Evolutionary conservation across 2,888 invertebrate species (phyloP).

Genomic region (Cephalotes varians): DNA sequence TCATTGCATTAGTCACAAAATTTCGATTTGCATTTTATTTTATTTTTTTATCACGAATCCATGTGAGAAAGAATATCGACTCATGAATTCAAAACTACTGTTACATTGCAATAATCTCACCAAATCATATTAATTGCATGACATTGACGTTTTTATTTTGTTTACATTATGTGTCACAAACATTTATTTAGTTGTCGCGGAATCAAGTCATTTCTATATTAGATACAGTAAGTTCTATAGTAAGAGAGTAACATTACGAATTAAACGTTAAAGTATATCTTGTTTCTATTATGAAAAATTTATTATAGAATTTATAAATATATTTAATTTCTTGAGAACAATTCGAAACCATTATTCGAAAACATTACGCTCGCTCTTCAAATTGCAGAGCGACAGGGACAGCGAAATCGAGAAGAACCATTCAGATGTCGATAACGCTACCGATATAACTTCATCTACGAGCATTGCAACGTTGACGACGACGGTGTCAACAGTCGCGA

Average conservation of each 20-base stretch:
- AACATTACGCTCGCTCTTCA: background rate
- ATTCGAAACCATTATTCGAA: background rate
- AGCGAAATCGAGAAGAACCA: conserved; percentile 85
- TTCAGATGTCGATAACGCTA: conserved; percentile 81
- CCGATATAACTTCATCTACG: conserved; percentile 70
- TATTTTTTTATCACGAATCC: background rate
- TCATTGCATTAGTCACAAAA: background rate
- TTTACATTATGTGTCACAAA: background rate
- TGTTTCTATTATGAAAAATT: background rate
- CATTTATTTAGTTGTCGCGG: background rate
- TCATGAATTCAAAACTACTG: background rate
- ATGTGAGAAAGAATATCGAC: background rate
- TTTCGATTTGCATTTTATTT: background rate
- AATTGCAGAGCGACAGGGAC: conserved; percentile 84
- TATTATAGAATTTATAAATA: too few relatives aligned
- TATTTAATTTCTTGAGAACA: background rate
- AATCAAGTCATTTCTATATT: background rate
- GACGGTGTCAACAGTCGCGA: conserved; percentile 82
- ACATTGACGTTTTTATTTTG: background rate
- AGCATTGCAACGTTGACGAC: conserved; percentile 68
- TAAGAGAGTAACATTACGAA: background rate
- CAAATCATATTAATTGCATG: background rate
- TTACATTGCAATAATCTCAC: background rate
- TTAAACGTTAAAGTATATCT: background rate
- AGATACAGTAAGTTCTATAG: background rate